A percentile compares a stretch with the other conserved stretches of the same genome.
Conservation (phyloP, 2,888 invertebrate species). For the Esperia sulphurella region DNA sequence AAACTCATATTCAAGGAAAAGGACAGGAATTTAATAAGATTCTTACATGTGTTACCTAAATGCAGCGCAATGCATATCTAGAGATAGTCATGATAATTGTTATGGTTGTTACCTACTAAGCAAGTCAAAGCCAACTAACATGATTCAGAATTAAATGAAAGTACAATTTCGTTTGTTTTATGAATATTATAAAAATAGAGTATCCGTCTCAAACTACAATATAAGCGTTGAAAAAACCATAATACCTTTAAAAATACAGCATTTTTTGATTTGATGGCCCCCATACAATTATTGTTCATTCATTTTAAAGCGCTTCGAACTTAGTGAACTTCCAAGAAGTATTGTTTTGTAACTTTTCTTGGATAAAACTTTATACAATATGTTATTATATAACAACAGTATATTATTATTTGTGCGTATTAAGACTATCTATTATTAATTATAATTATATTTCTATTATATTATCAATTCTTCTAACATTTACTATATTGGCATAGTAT, state of each 20-base stretch:
- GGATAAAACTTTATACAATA: constrained; percentile 14
- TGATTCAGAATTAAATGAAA: no score
- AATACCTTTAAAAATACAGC: constrained; percentile 25
- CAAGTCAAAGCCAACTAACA: no score
- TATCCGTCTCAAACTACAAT: not conserved
- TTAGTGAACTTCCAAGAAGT: constrained; percentile 1
- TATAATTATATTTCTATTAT: no score
- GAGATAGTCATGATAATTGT: no score
- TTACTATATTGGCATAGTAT: constrained; percentile 28
- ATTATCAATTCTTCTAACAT: constrained; percentile 32
- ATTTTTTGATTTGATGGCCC: constrained; percentile 71
- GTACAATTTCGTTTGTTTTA: not conserved
- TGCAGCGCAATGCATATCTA: no score
- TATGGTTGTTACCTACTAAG: no score
- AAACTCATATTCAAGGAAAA: no score
- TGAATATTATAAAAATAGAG: no score
- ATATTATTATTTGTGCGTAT: constrained; percentile 27
- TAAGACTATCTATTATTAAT: constrained; percentile 19
- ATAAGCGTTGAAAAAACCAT: not conserved
- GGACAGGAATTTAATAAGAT: no score
- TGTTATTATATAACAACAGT: constrained; percentile 18
- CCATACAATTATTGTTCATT: constrained; percentile 59
- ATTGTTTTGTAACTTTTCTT: constrained; percentile 5
- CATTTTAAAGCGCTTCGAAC: constrained; percentile 21
- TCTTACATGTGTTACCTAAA: no score